phyloP scores from a whole-genome alignment of 2,888 invertebrate species.

The Mechanitis messenoides region DNA sequence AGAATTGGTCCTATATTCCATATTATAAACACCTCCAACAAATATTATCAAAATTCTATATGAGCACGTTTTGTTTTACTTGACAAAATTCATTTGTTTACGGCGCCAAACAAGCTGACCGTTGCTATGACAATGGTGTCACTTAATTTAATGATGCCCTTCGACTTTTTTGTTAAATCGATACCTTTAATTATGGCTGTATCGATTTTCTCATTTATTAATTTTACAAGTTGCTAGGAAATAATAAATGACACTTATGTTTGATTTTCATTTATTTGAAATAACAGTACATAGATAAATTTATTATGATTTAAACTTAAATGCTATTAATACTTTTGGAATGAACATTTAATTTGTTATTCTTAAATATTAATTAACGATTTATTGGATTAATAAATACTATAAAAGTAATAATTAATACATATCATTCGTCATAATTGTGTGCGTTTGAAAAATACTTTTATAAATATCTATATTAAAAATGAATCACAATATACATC shows the following conservation, averaged over 20 bases:
- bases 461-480: too few relatives aligned
- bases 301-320: constrained; percentile 1
- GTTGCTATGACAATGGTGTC: constrained; percentile 62
- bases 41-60: constrained; percentile 24
- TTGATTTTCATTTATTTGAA: constrained; percentile 17
- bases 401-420: constrained; percentile 23
- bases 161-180: constrained; percentile 24
- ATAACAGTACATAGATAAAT: constrained; percentile 18
- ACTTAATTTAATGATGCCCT: constrained; percentile 47
- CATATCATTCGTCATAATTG: background rate
- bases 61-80: constrained; percentile 47
- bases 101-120: constrained; percentile 56
- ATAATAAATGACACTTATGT: constrained; percentile 3
- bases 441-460: background rate
- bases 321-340: background rate
- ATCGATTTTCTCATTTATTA: constrained; percentile 16
- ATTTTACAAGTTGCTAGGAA: background rate
- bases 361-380: background rate
- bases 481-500: too few relatives aligned
- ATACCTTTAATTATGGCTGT: constrained; percentile 18
- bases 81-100: constrained; percentile 70
- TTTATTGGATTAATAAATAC: constrained; percentile 13
- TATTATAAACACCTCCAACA: constrained; percentile 16
- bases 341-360: background rate
- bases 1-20: constrained; percentile 10